A percentile compares a stretch with the other conserved stretches of the same genome.
Conservation (phyloP, 2,888 invertebrate genomes). For the Nysson spinosus region DNA sequence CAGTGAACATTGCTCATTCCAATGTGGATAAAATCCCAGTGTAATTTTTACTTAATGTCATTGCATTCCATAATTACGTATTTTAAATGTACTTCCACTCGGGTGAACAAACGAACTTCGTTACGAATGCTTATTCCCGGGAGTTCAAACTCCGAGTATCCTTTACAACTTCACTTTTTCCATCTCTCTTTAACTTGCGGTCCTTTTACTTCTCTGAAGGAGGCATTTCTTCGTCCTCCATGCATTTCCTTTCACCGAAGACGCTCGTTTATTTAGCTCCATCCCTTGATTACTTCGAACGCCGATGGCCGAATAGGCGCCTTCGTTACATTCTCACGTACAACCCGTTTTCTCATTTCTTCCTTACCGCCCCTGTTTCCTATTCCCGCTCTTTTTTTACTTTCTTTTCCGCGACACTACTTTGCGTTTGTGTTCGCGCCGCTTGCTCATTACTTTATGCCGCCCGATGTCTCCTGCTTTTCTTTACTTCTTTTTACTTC, state of each 20-base stretch:
- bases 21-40: too few species aligned
- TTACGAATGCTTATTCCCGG: conserved; percentile 11
- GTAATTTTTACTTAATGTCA: not conserved
- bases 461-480: conserved; percentile 31
- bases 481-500: conserved; percentile 35
- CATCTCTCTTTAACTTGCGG: not conserved
- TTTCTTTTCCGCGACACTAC: conserved; percentile 2
- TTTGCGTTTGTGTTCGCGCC: too few species aligned
- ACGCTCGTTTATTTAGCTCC: conserved; percentile 27
- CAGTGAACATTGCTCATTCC: too few species aligned
- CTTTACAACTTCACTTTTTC: not conserved
- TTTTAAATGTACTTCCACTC: conserved; percentile 12
- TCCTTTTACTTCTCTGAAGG: not conserved
- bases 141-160: not conserved
- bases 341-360: conserved; percentile 3
- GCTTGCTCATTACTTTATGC: conserved; percentile 14
- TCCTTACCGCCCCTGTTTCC: not conserved
- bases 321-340: conserved; percentile 33
- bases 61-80: conserved; percentile 7
- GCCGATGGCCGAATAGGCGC: conserved; percentile 3
- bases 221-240: not conserved
- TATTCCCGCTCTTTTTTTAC: conserved; percentile 2
- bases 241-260: conserved; percentile 21
- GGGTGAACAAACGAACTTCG: conserved; percentile 16
- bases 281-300: conserved; percentile 35